Evolutionary conservation across 2,797 vertebrate species (phyloP).

Genomic region (Paratrypauchen microcephalus): DNA sequence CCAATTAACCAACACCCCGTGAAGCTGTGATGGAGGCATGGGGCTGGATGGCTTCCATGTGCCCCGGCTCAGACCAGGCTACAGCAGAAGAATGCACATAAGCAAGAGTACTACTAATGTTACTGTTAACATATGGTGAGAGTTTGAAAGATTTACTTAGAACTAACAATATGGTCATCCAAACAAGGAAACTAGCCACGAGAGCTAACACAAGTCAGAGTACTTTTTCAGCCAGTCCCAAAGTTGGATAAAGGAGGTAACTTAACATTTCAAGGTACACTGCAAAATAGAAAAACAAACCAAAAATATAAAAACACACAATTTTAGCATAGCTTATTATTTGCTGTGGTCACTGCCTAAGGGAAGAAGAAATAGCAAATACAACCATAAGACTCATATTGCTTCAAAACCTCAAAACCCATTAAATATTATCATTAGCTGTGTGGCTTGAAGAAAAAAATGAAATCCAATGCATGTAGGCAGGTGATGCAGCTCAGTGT

Average conservation of each 20-base stretch:
- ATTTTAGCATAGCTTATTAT: neutral
- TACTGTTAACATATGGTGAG: constrained; percentile 18
- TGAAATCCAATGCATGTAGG: too few relatives aligned
- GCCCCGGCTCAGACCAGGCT: constrained; percentile 48
- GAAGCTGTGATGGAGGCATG: constrained; percentile 61
- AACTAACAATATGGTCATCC: neutral
- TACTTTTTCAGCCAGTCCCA: neutral
- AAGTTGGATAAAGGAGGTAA: neutral
- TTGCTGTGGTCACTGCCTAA: neutral
- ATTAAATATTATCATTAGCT: neutral
- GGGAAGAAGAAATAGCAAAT: neutral
- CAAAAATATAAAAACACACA: too few relatives aligned
- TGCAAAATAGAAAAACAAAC: too few relatives aligned
- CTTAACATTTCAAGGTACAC: too few relatives aligned
- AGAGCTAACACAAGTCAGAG: neutral
- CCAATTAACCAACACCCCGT: constrained; percentile 74
- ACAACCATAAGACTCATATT: neutral
- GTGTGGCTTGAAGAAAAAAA: neutral
- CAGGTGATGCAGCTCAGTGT: too few relatives aligned
- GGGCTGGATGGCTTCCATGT: constrained; percentile 57
- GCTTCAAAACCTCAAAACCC: neutral
- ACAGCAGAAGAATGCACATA: constrained; percentile 16
- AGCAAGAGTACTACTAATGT: constrained; percentile 24
- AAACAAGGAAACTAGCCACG: neutral
- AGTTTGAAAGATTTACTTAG: neutral